Conservation (phyloP, 2,797 vertebrate species). For the Pseudochaenichthys georgianus region DNA sequence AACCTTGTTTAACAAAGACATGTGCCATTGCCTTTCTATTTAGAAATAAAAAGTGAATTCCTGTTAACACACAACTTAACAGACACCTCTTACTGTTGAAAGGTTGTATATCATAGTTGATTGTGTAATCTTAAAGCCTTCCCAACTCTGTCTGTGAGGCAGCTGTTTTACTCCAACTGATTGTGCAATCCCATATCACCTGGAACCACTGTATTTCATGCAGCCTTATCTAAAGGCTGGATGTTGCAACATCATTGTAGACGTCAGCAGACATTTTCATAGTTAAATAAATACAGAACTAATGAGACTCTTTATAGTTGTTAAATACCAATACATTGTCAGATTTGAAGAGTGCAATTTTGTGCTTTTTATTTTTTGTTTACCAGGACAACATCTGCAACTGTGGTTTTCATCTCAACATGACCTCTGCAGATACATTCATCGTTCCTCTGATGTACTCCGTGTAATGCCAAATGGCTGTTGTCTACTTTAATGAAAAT, state of each 20-base stretch:
- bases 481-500: background rate
- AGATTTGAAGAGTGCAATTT: background rate
- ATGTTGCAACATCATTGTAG: background rate
- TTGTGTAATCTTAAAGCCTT: background rate
- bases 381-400: background rate
- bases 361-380: background rate
- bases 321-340: background rate
- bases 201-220: background rate
- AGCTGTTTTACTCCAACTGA: background rate
- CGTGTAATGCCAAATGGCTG: background rate
- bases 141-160: background rate
- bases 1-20: background rate
- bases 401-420: background rate
- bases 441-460: background rate
- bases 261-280: background rate
- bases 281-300: background rate
- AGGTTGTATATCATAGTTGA: background rate
- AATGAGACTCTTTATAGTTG: background rate
- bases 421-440: background rate
- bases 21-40: background rate
- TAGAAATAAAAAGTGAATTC: too few relatives aligned
- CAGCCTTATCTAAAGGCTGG: background rate
- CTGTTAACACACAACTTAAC: background rate
- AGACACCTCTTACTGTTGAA: slow-evolving; percentile 1
- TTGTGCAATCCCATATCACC: background rate